Conservation (phyloP, 2,797 vertebrate genomes). For the Netta rufina region DNA sequence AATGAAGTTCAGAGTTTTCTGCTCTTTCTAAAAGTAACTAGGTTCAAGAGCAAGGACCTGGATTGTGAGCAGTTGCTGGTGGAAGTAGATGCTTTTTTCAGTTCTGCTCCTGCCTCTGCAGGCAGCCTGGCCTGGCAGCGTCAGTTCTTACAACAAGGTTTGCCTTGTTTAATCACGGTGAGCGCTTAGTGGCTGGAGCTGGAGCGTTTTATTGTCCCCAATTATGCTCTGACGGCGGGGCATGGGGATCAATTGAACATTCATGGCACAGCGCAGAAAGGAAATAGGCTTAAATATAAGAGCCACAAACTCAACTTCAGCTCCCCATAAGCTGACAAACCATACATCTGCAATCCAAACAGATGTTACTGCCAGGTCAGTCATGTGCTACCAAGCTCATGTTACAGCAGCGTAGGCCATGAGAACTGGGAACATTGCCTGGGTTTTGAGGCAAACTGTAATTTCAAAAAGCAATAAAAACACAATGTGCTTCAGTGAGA, state of each 20-base stretch:
- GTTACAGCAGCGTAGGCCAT: neutral
- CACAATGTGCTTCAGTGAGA: neutral
- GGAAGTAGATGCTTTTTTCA: neutral
- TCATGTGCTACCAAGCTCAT: fast-evolving
- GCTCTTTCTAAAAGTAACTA: neutral
- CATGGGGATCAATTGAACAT: neutral
- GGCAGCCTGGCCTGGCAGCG: fast-evolving
- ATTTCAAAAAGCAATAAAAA: neutral
- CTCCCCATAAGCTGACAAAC: neutral
- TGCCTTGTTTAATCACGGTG: neutral
- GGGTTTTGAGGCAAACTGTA: neutral
- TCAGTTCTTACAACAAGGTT: neutral
- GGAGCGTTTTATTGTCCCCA: fast-evolving
- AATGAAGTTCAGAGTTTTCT: neutral
- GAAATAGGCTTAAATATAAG: neutral
- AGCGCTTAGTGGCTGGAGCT: neutral
- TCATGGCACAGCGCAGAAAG: fast-evolving
- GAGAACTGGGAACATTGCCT: fast-evolving
- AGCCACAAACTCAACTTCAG: neutral
- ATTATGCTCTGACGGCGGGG: neutral
- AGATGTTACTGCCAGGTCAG: fast-evolving
- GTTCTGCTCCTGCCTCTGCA: neutral
- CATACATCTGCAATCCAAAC: neutral
- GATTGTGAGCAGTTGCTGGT: neutral
- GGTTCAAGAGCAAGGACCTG: neutral